Conservation (phyloP, 2,797 vertebrate genomes). For the Pristis pectinata region DNA sequence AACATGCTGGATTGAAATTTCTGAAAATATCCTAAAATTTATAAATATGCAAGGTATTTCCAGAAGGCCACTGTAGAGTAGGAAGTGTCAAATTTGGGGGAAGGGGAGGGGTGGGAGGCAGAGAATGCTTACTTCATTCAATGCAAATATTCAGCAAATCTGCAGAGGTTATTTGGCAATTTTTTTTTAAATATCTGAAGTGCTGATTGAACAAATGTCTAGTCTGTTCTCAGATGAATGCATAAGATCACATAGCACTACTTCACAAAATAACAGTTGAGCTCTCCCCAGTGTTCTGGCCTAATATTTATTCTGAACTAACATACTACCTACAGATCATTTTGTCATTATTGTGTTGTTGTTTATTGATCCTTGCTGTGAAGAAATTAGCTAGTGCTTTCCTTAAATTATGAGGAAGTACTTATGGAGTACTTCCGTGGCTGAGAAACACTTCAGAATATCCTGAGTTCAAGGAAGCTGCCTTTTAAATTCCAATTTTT, state of each 20-base stretch:
- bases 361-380: no score
- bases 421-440: background rate
- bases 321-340: background rate
- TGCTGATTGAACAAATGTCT: background rate
- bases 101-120: background rate
- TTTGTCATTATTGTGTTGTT: background rate
- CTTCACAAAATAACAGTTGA: no score
- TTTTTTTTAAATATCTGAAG: background rate
- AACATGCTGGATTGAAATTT: background rate
- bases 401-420: background rate
- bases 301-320: background rate
- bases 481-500: background rate
- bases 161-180: background rate
- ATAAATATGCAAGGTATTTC: background rate
- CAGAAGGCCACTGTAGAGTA: background rate
- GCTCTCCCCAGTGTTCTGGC: background rate
- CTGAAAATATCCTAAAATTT: background rate
- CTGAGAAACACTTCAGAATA: background rate
- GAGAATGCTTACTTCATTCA: background rate
- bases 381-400: background rate
- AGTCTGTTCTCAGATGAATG: background rate
- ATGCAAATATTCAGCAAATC: background rate
- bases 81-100: no score
- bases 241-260: background rate
- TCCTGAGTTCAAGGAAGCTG: background rate